Evolutionary conservation across 2,888 invertebrate genomes (phyloP).

Genomic region (Microchrysa polita): DNA sequence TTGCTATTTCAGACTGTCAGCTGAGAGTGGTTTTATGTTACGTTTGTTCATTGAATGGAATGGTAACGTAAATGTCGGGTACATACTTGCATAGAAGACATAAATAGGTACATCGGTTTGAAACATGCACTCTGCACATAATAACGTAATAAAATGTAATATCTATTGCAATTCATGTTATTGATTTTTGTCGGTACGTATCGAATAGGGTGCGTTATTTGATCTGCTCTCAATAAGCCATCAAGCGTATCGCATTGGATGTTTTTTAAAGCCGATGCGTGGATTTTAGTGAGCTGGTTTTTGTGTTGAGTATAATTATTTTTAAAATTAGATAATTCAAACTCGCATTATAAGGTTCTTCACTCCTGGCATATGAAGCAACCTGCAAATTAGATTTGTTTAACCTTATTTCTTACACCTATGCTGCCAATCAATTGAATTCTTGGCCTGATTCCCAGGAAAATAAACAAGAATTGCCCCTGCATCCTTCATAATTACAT

Average conservation of each 20-base stretch:
- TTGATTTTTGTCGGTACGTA: not conserved
- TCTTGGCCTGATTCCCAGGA: too few relatives aligned
- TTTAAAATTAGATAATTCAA: too few relatives aligned
- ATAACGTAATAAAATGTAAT: conserved; percentile 19
- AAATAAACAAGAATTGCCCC: too few relatives aligned
- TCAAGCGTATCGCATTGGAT: not conserved
- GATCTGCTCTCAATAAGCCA: conserved; percentile 30
- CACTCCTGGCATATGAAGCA: too few relatives aligned
- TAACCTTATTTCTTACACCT: too few relatives aligned
- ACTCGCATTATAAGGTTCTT: too few relatives aligned
- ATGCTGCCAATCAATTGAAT: too few relatives aligned
- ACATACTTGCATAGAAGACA: not conserved
- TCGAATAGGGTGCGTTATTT: conserved; percentile 30
- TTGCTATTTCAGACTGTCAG: conserved; percentile 19
- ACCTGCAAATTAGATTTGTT: too few relatives aligned
- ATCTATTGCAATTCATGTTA: conserved; percentile 6
- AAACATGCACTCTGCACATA: conserved; percentile 12
- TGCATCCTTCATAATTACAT: too few relatives aligned
- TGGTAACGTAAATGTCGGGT: not conserved
- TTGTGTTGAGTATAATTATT: too few relatives aligned
- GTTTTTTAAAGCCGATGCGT: too few relatives aligned
- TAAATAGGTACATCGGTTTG: not conserved
- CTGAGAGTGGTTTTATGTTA: conserved; percentile 18
- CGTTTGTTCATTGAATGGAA: conserved; percentile 7
- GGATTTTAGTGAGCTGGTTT: too few relatives aligned